Evolutionary conservation across 2,797 vertebrate species (phyloP), one percentile per base, ranked within the genome.

Genomic region (Epinephelus malabaricus): DNA sequence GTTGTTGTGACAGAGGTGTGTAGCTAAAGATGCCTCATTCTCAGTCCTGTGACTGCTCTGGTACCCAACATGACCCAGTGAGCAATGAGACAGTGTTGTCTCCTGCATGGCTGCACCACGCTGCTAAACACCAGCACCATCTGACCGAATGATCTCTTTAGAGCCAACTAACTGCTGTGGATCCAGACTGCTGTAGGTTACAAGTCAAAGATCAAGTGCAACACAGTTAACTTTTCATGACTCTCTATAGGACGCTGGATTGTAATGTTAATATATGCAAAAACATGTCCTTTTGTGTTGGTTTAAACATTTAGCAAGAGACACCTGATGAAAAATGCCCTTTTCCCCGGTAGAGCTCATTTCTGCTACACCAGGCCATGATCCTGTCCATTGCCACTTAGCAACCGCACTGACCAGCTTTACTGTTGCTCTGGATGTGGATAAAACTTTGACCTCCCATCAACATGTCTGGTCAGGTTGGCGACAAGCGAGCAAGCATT

Each of bases 31-130:
- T 12, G 54, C 27, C 19, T 58, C 7, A 63, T 27, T 9, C 14
- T 59, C n/a, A 6, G 47, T 10, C 49, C 15, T 8, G 10, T 54
- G 47, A 47, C 27, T 23, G 30, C 43, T 67, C 50, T 5, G 27
- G 3, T 81, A 70, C 61, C 60, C 55, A 49, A 2, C 55, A 45
- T 56, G 55, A 69, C 27, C 66, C 55, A 55, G n/a, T 49, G 67
- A 40, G 60, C 47, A 50, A 15, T 5, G 50, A 76, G 50, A 21
- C 59, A 27, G 45, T 30, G 1, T 43, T 0, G 27, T 58, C 45
- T 64, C 59, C 50, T 50, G 51, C 59, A 40, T 30, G 58, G 74
- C 66, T 69, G 66, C 66, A 63, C 66, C 49, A 40, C 21, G 40
- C 60, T 49, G 40, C 51, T 15, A 5, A 63, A 69, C 43, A 40